Conservation (phyloP, 2,113 vertebrate species). For the Phainopepla nitens region DNA sequence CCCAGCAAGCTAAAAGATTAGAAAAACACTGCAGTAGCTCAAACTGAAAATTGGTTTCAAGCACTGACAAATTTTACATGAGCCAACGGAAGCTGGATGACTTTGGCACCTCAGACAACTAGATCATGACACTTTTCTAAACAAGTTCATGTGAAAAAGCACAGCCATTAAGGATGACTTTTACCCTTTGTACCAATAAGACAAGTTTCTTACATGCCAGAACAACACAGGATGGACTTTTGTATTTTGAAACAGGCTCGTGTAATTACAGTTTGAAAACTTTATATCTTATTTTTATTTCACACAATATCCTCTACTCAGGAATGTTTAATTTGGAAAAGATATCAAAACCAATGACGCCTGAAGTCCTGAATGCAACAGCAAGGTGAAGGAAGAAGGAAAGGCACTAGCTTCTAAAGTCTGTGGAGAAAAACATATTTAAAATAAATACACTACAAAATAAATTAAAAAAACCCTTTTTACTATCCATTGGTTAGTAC, state of each 20-base stretch:
- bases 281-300: not conserved
- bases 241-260: not conserved
- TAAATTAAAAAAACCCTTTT: rapidly evolving
- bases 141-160: not conserved
- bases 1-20: not conserved
- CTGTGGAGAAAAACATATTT: not conserved
- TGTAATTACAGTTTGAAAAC: not conserved
- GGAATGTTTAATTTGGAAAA: not conserved
- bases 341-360: not conserved
- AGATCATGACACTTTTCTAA: not conserved
- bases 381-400: not conserved
- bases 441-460: not conserved
- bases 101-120: not conserved
- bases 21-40: not conserved
- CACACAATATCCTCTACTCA: not conserved
- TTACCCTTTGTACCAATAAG: not conserved
- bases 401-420: not conserved
- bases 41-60: not conserved
- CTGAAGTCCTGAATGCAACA: not conserved
- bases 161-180: rapidly evolving
- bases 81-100: not conserved
- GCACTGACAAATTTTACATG: not conserved
- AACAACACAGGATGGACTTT: not conserved
- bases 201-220: not conserved
- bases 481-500: not conserved